Evolutionary conservation across 2,113 vertebrate species (phyloP).

Genomic region (Chaenogobius annularis): DNA sequence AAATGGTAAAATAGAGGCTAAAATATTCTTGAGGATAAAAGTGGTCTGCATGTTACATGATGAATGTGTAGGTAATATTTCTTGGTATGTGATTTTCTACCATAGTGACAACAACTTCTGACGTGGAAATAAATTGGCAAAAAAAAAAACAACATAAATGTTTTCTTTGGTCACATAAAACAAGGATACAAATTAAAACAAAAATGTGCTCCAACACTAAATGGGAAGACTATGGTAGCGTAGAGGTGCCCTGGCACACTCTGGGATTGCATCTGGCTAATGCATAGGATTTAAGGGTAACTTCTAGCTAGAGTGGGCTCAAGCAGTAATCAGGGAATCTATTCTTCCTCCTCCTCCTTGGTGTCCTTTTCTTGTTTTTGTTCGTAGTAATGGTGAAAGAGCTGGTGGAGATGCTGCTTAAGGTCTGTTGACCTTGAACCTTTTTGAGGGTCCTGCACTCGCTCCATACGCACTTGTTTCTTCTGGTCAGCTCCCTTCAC

Average conservation of each 20-base stretch:
- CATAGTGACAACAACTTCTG: constrained; percentile 53
- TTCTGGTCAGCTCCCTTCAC: constrained; percentile 81
- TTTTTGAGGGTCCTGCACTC: constrained; percentile 78
- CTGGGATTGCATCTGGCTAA: constrained; percentile 72
- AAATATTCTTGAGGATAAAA: constrained; percentile 46
- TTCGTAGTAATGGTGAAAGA: constrained; percentile 83
- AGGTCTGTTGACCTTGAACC: constrained; percentile 75
- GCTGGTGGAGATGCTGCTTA: constrained; percentile 85
- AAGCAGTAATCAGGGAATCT: constrained; percentile 43
- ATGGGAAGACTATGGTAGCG: constrained; percentile 75
- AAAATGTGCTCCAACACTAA: constrained; percentile 45
- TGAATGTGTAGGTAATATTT: constrained; percentile 19
- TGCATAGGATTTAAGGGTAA: constrained; percentile 72
- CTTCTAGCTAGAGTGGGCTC: constrained; percentile 34
- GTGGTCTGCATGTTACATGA: constrained; percentile 61
- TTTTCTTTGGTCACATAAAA: constrained; percentile 92
- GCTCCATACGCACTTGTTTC: constrained; percentile 78
- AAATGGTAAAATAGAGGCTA: constrained; percentile 58
- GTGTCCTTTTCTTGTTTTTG: constrained; percentile 53
- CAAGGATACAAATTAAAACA: constrained; percentile 36
- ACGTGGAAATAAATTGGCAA: constrained; percentile 63
- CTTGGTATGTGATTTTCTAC: constrained; percentile 42
- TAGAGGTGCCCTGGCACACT: constrained; percentile 69
- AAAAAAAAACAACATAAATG: constrained; percentile 64
- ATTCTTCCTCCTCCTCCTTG: constrained; percentile 41